Base-by-base conservation (phyloP, 2,797 vertebrate genomes). In the Pseudochirops corinnae region DNA sequence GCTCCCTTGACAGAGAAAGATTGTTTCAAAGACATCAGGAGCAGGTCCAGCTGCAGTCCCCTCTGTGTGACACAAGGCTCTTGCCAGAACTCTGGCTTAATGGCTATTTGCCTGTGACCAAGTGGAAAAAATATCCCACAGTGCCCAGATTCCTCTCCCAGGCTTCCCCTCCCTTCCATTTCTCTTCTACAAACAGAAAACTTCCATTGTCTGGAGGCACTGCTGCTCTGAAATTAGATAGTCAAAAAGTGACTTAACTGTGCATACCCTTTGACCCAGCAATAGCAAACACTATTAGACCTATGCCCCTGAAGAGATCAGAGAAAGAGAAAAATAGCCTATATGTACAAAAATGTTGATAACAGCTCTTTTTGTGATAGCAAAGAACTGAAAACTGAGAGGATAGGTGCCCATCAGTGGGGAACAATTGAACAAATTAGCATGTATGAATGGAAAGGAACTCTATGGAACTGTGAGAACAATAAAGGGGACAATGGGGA, bases 1-100 rank as follows among this genome's bases (percentile, higher is more conserved):
- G 97, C 91, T 97, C 91, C 94, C 94, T 95, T 46, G 3, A 94
- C 90, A 90, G 31, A 39, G 92, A 4, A 26, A 93, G 90, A 39
- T 58, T 90, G 92, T 97, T 94, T 96, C 92, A 0, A 24, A 9
- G 33, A 60, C 96, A 94, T 91, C 92, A 92, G 62, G 95, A 96
- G 90, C 58, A 50, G 91, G 46, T 55, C 94, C n/a, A 46, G 94
- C 97, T 94, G 95, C 90, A 3, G 11, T 52, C 95, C 92, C 56
- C 50, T 90, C 91, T 97, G 95, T 21, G 39, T 0, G 24, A 94
- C 56, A 94, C 90, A 82, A 93, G 90, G 46, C 91, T 56, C 87
- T 56, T 4, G 0, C 7, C 58, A 90, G 52, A 39, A 93, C 56
- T 57, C 56, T 62, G 29, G 87, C 46, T 56, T 46, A 53, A 0